phyloP scores from a whole-genome alignment of 2,888 invertebrate genomes.

The Drosophila barbarae region DNA sequence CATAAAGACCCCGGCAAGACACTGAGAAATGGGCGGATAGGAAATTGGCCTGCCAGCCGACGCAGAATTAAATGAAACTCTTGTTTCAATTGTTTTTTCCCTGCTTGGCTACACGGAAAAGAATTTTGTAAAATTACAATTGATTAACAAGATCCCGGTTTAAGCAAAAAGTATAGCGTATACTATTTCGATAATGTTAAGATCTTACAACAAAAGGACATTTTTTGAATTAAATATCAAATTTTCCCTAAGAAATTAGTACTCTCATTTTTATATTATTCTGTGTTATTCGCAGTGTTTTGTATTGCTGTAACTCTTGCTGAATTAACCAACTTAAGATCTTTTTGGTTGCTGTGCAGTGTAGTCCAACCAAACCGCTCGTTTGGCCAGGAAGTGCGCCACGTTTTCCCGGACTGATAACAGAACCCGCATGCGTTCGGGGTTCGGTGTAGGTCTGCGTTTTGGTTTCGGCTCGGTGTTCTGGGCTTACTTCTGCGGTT shows the following conservation, averaged over 20 bases:
- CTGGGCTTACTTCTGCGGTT: constrained; percentile 55
- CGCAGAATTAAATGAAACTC: constrained; percentile 70
- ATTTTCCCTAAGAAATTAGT: no score
- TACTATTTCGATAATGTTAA: background rate
- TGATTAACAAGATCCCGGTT: background rate
- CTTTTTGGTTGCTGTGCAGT: constrained; percentile 9
- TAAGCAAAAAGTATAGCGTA: no score
- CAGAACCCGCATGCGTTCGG: constrained; percentile 42
- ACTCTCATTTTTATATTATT: background rate
- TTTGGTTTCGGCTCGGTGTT: constrained; percentile 25
- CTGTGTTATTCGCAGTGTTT: no score
- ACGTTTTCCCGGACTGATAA: constrained; percentile 65
- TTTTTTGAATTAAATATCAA: background rate
- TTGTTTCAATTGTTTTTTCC: constrained; percentile 66
- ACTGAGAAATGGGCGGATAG: constrained; percentile 70
- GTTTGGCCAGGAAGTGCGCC: constrained; percentile 60
- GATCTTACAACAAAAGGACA: no score
- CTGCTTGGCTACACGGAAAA: constrained; percentile 41
- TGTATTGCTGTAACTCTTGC: no score
- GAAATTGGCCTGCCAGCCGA: constrained; percentile 69
- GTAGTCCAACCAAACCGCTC: constrained; percentile 1
- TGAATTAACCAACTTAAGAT: background rate
- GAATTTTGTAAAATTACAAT: background rate
- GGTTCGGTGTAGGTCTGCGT: constrained; percentile 10
- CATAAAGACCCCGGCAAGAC: constrained; percentile 52